phyloP scores from a whole-genome alignment of 2,888 invertebrate species.

The Netelia melanura region DNA sequence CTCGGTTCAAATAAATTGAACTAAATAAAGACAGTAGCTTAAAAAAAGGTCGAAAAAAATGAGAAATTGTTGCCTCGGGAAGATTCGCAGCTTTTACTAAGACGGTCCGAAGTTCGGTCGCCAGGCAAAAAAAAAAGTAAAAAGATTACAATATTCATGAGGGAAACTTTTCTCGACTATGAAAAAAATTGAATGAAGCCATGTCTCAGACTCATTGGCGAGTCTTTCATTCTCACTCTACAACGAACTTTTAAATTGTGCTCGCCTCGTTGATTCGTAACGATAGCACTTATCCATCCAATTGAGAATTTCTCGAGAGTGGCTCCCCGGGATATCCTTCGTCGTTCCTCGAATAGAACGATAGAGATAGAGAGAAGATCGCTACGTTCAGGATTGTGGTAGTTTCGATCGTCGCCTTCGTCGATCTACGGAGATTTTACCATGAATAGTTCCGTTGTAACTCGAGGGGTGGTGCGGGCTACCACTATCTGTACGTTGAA shows the following conservation, averaged over 20 bases:
- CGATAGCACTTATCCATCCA: conserved; percentile 65
- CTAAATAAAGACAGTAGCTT: background rate
- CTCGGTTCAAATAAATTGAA: background rate
- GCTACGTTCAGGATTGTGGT: conserved; percentile 15
- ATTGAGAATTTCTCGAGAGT: conserved; percentile 62
- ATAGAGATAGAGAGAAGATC: conserved; percentile 20
- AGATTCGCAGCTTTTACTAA: background rate
- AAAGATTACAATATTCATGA: conserved; percentile 36
- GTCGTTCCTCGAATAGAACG: conserved; percentile 10
- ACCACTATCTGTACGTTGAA: background rate
- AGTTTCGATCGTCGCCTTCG: conserved; percentile 45
- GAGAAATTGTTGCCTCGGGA: background rate
- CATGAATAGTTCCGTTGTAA: conserved; percentile 21
- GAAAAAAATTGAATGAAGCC: conserved; percentile 45
- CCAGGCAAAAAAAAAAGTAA: conserved; percentile 16
- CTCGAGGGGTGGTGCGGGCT: background rate
- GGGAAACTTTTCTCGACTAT: conserved; percentile 17
- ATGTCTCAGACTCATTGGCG: conserved; percentile 44
- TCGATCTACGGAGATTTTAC: conserved; percentile 35
- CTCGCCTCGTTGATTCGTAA: conserved; percentile 64
- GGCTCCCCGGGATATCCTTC: conserved; percentile 29
- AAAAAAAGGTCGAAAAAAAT: conserved; percentile 8
- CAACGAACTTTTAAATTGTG: conserved; percentile 57
- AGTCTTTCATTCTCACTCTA: conserved; percentile 30
- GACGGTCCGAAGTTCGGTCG: background rate